These are phyloP conservation scores for Lysandra coridon DNA, from an alignment of 2,888 invertebrate species.

Conservation along the genomic window DNA sequence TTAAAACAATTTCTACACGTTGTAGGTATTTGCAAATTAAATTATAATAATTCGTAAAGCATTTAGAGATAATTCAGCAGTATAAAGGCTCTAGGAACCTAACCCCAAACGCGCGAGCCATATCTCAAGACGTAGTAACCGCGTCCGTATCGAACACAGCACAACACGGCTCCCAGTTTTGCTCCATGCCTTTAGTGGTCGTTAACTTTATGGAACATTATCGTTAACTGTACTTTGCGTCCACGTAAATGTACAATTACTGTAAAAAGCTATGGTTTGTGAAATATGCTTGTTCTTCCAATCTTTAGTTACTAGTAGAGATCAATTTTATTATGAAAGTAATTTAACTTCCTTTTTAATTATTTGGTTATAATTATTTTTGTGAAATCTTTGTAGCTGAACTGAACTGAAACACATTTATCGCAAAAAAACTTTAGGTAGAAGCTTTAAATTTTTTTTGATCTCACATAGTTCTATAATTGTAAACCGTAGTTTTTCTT, in stretches of 20 bases:
- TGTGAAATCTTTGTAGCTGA: no score
- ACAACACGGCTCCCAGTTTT: conserved; percentile 1
- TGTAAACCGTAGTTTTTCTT: background rate
- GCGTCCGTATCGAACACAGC: background rate
- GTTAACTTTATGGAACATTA: conserved; percentile 1
- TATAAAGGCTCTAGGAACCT: background rate
- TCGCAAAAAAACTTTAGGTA: no score
- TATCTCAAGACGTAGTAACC: background rate
- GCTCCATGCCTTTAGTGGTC: conserved; percentile 2
- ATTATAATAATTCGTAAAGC: background rate
- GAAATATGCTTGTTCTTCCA: background rate
- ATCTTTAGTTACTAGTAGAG: background rate
- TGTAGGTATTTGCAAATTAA: no score
- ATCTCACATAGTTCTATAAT: background rate
- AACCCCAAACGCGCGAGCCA: background rate
- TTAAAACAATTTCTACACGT: no score
- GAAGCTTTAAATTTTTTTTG: background rate
- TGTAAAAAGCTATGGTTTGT: background rate
- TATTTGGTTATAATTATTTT: no score
- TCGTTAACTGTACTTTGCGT: background rate
- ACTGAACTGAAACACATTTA: no score
- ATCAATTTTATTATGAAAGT: background rate
- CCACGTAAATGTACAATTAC: background rate
- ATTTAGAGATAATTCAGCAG: background rate
- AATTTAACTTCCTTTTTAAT: no score